Evolutionary conservation across 2,888 invertebrate genomes (phyloP), one percentile per base, ranked within the genome.

Genomic region (Heliconius ethilla): DNA sequence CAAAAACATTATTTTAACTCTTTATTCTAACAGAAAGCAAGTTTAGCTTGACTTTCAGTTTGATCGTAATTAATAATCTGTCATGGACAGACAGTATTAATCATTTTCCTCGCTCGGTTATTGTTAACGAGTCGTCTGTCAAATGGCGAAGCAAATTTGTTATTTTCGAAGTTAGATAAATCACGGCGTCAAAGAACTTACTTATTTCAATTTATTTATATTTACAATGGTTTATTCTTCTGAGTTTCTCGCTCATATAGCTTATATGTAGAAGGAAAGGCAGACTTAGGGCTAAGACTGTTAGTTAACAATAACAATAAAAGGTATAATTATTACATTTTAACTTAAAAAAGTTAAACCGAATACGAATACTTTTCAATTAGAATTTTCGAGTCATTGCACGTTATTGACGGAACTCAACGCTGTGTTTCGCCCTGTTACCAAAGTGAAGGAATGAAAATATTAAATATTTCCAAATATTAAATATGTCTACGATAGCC

Each of bases 51-150:
- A 45, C 11, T 69, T 70, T 77, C 76, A 51, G 62, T 77, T 65
- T 66, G 72, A 81, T 78, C 74, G 78, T 83, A 83, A 85, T 86
- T 86, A 84, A 84, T 84, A 83, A 81, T 79, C 83, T 82, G 86
- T 77, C 84, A 81, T 63, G 75, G 78, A 79, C 85, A 84, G 84
- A 80, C 69, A 66, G 79, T 76, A 83, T 84, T 82, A 85, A 83
- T 83, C 83, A 85, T 80, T 81, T 82, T 79, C 78, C 77, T 80
- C 78, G 80, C 76, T 73, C 55, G 76, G 59, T 77, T 76, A 76
- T 75, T 75, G 78, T 78, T 75, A n/a, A 66, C 37, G 40, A 62
- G 40, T 67, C 77, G 27, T 22, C 63, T 77, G 78, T 75, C 59
- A 66, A 75, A 63, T 27, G 40, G 25, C 22, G 78, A 27, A 33